Evolutionary conservation across 2,113 vertebrate species (phyloP), one percentile per base, ranked within the genome.

Genomic region (Ploceus nigricollis): DNA sequence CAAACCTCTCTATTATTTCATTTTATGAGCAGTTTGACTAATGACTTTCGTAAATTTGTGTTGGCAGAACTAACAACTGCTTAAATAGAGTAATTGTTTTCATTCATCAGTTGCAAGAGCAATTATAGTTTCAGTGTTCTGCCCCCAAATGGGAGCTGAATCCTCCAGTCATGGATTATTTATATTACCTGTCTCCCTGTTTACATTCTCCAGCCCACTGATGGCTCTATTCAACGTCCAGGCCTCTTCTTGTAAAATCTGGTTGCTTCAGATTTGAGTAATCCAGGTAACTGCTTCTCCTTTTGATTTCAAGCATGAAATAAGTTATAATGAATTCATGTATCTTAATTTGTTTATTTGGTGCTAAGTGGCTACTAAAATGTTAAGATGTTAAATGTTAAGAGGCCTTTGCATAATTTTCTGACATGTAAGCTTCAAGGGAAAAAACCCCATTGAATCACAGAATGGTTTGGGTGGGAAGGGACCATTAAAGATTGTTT

Each of bases 61-160:
- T 50, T 95, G 94, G 93, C 89, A 94, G 89, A 81, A 48, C 30
- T 47, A 93, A 85, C 75, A 92, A 37, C 60, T 81, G 88, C 68
- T 91, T 91, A 83, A 94, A 93, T 84, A 73, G 91, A 96, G 93
- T 97, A 96, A 95, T 96, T 94, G 87, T 94, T 92, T 96, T 96
- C 83, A 84, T 96, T 94, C 94, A 94, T 91, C 93, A 79, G 40
- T 91, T 84, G 77, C 83, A 79, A 84, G 65, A 91, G 48, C 89
- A 95, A 94, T 97, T 95, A 93, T 2, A 95, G 77, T 83, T 93
- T 76, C 91, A 81, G 69, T 2, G 3, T 65, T 91, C 87, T 94
- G 89, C 89, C 87, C 89, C 87, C 73, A 93, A 75, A 84, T 27
- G n/a, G 90, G 47, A 71, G 89, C 73, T 1, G 4, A 58, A 83